A percentile compares a stretch with the other conserved stretches of the same genome.
These are phyloP conservation scores for Phalera bucephala DNA, from an alignment of 2,888 invertebrate species.

Conservation along the genomic window DNA sequence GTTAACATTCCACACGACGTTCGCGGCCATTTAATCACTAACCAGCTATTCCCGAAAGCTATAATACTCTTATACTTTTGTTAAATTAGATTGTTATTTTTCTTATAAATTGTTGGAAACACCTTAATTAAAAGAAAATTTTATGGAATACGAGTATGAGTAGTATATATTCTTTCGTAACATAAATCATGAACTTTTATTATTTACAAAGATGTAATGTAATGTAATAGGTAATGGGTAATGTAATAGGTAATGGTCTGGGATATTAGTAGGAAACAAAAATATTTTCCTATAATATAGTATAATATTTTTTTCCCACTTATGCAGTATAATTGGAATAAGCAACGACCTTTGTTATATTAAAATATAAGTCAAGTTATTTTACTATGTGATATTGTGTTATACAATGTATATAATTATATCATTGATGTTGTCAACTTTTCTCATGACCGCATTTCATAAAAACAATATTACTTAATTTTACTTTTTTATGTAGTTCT, in stretches of 20 bases:
- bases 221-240: too few species aligned
- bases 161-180: too few species aligned
- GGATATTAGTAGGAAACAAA: too few species aligned
- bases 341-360: neutral
- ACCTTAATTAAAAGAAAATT: conserved; percentile 52
- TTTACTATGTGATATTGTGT: too few species aligned
- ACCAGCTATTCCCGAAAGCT: conserved; percentile 70
- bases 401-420: too few species aligned
- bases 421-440: too few species aligned
- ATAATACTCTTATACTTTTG: conserved; percentile 62
- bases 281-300: too few species aligned
- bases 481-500: neutral
- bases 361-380: too few species aligned
- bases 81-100: conserved; percentile 59
- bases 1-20: conserved; percentile 63
- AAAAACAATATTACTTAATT: neutral
- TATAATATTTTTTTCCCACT: neutral
- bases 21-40: conserved; percentile 67
- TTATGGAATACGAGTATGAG: too few species aligned
- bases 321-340: neutral
- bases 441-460: neutral
- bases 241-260: too few species aligned
- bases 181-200: too few species aligned
- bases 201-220: too few species aligned
- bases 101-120: conserved; percentile 47